Evolutionary conservation across 64 coral and sea anemone species (phyloP).

Genomic region (Montipora sp.): DNA sequence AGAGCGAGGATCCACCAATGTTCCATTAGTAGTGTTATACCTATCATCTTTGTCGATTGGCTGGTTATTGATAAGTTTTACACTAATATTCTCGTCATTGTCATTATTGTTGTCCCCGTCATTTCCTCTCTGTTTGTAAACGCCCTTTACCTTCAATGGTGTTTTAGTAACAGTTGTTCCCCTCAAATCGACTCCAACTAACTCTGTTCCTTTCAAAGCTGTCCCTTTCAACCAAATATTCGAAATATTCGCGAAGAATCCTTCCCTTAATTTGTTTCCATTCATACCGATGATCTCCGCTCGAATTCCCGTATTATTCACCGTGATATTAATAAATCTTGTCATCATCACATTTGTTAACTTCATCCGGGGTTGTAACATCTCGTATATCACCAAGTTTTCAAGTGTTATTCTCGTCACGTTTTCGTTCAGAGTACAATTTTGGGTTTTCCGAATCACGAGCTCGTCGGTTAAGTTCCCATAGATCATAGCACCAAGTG

Average conservation of each 20-base stretch:
- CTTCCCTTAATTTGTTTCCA: neutral
- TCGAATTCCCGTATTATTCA: conserved; percentile 9
- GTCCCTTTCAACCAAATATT: neutral
- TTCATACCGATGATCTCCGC: neutral
- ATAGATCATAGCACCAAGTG: conserved; percentile 82
- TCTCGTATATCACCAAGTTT: neutral
- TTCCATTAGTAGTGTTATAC: neutral
- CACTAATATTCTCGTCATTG: neutral
- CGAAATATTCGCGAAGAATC: neutral
- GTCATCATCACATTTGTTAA: conserved; percentile 5
- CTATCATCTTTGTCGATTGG: neutral
- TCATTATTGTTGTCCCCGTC: neutral
- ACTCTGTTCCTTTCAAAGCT: neutral
- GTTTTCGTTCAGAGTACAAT: conserved; percentile 33
- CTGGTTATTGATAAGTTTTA: neutral
- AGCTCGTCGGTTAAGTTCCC: conserved; percentile 80
- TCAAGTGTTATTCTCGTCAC: neutral
- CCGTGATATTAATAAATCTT: neutral
- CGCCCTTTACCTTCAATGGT: neutral
- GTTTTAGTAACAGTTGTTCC: neutral
- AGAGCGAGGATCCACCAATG: neutral
- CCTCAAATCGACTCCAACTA: neutral
- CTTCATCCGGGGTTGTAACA: conserved; percentile 3
- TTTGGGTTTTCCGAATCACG: conserved; percentile 26
- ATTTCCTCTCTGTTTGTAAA: neutral